Conservation (phyloP, 2,113 vertebrate species). For the Progne subis region DNA sequence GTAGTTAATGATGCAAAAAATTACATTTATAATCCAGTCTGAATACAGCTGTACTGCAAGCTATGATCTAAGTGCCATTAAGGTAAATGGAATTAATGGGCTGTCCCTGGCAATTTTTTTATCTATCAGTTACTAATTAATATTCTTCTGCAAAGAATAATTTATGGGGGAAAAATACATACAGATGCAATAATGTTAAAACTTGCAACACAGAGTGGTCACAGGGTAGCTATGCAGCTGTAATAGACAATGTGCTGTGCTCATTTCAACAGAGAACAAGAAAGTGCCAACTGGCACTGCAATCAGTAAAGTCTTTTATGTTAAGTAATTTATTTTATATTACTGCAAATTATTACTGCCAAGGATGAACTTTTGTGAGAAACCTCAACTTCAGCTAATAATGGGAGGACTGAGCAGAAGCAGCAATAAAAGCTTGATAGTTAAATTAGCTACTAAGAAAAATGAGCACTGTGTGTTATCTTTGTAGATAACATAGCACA, state of each 20-base stretch:
- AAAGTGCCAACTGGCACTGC: neutral
- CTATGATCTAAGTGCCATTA: constrained; percentile 84
- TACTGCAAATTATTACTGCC: constrained; percentile 56
- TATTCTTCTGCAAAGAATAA: constrained; percentile 78
- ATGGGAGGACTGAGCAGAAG: constrained; percentile 20
- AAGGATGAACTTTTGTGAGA: constrained; percentile 62
- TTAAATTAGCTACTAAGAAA: constrained; percentile 38
- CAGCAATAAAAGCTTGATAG: constrained; percentile 37
- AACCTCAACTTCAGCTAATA: constrained; percentile 67
- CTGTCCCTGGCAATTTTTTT: constrained; percentile 88
- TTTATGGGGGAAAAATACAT: constrained; percentile 61
- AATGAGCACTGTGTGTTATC: neutral
- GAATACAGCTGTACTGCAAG: constrained; percentile 83
- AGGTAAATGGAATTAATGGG: constrained; percentile 95
- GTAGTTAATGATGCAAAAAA: constrained; percentile 83
- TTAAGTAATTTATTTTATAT: constrained; percentile 56
- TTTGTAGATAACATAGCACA: constrained; percentile 2
- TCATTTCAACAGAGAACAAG: constrained; percentile 8
- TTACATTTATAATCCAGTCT: constrained; percentile 81
- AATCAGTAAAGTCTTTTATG: constrained; percentile 59
- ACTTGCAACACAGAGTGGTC: neutral
- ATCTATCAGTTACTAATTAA: constrained; percentile 91
- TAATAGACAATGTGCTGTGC: neutral
- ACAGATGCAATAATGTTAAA: constrained; percentile 36
- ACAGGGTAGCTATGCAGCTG: neutral